Evolutionary conservation across 2,888 invertebrate genomes (phyloP).

Genomic region (Pegoplata infirma): DNA sequence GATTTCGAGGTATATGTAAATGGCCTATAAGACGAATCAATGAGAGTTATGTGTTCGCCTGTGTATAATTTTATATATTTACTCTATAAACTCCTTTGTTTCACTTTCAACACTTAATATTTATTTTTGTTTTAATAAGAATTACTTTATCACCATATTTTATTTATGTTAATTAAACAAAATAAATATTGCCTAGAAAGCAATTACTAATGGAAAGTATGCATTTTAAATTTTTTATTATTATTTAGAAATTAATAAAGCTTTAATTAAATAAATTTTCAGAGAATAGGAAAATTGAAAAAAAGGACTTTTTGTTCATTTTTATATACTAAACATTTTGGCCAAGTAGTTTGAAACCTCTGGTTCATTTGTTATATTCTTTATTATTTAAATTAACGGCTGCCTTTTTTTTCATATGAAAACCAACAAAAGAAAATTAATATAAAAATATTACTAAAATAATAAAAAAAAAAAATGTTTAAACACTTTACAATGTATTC

Average conservation of each 20-base stretch:
- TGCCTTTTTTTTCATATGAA: not conserved
- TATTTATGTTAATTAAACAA: not conserved
- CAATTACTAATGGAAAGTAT: not conserved
- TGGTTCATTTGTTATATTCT: not conserved
- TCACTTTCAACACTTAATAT: not conserved
- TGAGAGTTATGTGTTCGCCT: too few relatives aligned
- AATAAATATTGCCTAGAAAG: not conserved
- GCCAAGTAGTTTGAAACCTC: not conserved
- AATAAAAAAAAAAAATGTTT: not conserved
- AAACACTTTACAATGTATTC: conserved; percentile 74
- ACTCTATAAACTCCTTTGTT: too few relatives aligned
- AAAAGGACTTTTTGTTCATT: not conserved
- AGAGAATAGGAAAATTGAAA: not conserved
- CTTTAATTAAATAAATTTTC: not conserved
- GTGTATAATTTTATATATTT: too few relatives aligned
- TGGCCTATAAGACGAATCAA: too few relatives aligned
- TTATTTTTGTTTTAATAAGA: not conserved
- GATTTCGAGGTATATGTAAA: too few relatives aligned
- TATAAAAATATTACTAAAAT: not conserved
- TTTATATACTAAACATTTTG: not conserved
- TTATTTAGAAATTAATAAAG: not conserved
- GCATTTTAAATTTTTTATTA: not conserved
- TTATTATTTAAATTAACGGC: not conserved
- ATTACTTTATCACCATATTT: not conserved
- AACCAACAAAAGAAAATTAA: not conserved